Evolutionary conservation across 2,797 vertebrate species (phyloP).

Genomic region (Leptodactylus fallax): DNA sequence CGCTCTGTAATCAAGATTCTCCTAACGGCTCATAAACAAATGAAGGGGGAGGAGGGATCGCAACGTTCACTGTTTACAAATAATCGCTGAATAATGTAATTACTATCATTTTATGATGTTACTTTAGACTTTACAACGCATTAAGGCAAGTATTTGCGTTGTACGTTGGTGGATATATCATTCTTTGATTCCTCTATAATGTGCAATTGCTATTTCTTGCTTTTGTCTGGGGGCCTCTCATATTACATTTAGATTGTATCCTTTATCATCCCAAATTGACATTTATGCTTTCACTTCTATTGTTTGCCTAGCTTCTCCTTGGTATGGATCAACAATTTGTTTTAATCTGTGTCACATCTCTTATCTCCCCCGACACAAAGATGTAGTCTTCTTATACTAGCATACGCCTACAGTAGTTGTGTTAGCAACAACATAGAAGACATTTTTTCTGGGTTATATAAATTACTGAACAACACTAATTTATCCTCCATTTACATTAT

Average conservation of each 20-base stretch:
- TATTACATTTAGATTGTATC: constrained; percentile 89
- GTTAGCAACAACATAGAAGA: constrained; percentile 66
- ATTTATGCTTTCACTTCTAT: constrained; percentile 87
- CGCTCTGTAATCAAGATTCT: constrained; percentile 48
- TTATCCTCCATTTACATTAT: constrained; percentile 75
- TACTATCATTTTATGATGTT: constrained; percentile 59
- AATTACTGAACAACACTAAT: constrained; percentile 72
- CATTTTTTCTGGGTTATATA: constrained; percentile 60
- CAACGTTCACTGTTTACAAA: constrained; percentile 40
- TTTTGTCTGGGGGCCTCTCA: constrained; percentile 85
- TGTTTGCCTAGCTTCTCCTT: constrained; percentile 82
- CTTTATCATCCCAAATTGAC: constrained; percentile 89
- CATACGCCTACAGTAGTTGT: constrained; percentile 71
- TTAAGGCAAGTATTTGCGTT: constrained; percentile 69
- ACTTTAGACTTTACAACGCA: constrained; percentile 72
- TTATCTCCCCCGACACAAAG: constrained; percentile 78
- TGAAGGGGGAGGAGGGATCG: constrained; percentile 23
- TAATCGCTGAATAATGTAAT: constrained; percentile 49
- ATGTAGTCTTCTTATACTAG: constrained; percentile 73
- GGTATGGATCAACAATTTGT: constrained; percentile 82
- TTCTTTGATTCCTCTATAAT: constrained; percentile 75
- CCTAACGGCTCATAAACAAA: constrained; percentile 34
- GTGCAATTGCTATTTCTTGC: constrained; percentile 82
- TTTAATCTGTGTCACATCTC: constrained; percentile 84
- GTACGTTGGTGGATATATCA: constrained; percentile 66